Evolutionary conservation across 1,140 invertebrate genomes (phyloP).

Genomic region (Zelostemma sp.): DNA sequence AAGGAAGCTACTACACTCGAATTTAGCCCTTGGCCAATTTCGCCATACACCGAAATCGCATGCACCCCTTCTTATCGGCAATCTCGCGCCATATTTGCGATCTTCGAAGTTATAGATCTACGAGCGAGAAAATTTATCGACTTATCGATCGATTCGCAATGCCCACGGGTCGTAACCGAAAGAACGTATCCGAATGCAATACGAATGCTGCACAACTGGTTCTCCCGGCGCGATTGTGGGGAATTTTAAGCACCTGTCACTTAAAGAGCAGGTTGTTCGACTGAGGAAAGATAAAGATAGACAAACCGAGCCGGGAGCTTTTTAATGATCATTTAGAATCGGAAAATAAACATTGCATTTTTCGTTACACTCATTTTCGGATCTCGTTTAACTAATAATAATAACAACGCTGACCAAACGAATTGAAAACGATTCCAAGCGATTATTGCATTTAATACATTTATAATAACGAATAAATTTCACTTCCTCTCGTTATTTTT

Average conservation of each 20-base stretch:
- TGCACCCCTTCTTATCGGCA: constrained; percentile 23
- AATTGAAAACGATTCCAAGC: too few species aligned
- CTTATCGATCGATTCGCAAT: constrained; percentile 15
- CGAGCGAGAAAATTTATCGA: constrained; percentile 34
- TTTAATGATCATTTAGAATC: neutral
- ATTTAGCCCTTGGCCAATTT: constrained; percentile 33
- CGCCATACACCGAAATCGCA: constrained; percentile 18
- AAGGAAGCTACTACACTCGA: constrained; percentile 2
- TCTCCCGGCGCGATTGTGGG: constrained; percentile 25
- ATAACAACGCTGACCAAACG: too few species aligned
- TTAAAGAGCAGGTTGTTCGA: constrained; percentile 38
- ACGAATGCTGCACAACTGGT: constrained; percentile 58
- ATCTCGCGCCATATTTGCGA: constrained; percentile 24
- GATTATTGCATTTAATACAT: too few species aligned
- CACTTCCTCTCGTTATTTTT: constrained; percentile 18
- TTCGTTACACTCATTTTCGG: too few species aligned
- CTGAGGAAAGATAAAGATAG: neutral
- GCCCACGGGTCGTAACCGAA: constrained; percentile 24
- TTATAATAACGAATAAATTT: too few species aligned
- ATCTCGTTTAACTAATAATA: too few species aligned
- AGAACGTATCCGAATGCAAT: constrained; percentile 44
- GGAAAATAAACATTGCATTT: too few species aligned
- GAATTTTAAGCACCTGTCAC: constrained; percentile 60
- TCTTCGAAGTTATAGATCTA: constrained; percentile 26
- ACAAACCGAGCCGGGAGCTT: neutral